Base-by-base conservation (phyloP, 2,888 invertebrate genomes). In the Mellilla xanthometata region DNA sequence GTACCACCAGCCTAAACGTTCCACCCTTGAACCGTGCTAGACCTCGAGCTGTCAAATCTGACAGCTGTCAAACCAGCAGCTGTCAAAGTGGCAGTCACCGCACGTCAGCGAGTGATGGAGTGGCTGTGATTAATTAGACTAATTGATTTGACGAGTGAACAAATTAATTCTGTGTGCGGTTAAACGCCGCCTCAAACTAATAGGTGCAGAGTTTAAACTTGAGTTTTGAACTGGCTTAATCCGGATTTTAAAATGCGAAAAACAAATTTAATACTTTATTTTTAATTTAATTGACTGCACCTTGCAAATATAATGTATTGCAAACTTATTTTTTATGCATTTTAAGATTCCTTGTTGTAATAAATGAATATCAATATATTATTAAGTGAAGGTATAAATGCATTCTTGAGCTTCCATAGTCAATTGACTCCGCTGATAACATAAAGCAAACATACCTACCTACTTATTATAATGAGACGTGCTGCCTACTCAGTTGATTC, bases 11-110 rank as follows among this genome's bases (percentile, higher is more conserved):
- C 46, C 29, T 56, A 54, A 47, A 46, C 49, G 49, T 58, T 55
- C 32, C 58, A 64, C 58, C 72, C 70, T 65, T 66, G 61, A 68
- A 65, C 68, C 38, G 42, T 44, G 33, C 49, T 49, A 55, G 63
- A 60, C 84, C 76, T 81, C 75, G 76, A 67, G 57, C 66, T 75
- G 79, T 80, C 77, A 78, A 54, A 61, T 46, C 35, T 76, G 78
- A 75, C 81, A 73, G 64, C 60, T 76, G 76, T 75, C 77, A 78
- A 55, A 55, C 24, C 48, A 68, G 80, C 81, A 59, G 67, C 69
- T 74, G 76, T 76, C 77, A 56, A 48, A 48, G 24, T 39, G 32
- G 40, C 49, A 41, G 47, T 47, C 36, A 55, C 66, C 67, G 47
- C 68, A 60, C 56, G 62, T 56, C 60, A 39, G 43, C 44, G 24